phyloP scores from a whole-genome alignment of 1,140 invertebrate genomes.

The Drosophila azteca region DNA sequence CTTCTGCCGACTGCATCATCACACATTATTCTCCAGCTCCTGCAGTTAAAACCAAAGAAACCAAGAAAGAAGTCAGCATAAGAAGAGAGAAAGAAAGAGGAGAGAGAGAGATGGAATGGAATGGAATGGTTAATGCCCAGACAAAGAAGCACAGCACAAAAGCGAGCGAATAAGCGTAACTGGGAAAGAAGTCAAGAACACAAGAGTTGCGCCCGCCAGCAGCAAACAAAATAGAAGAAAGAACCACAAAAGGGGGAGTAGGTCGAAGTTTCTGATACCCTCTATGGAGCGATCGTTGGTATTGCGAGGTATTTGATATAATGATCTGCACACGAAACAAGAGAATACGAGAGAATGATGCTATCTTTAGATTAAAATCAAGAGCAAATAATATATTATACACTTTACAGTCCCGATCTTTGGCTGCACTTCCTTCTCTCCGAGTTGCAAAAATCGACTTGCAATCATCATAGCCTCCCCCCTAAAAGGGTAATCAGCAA shows the following conservation, averaged over 20 bases:
- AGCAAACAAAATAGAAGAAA: conserved; percentile 53
- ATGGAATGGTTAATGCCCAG: conserved; percentile 35
- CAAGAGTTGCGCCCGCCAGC: conserved; percentile 37
- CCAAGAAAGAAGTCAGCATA: conserved; percentile 27
- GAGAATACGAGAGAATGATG: no score
- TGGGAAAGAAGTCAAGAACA: conserved; percentile 53
- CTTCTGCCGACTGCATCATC: conserved; percentile 34
- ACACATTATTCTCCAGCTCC: not conserved
- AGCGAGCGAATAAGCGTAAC: conserved; percentile 60
- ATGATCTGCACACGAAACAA: no score
- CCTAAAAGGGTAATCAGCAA: no score
- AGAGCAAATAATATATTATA: no score
- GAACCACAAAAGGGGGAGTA: not conserved
- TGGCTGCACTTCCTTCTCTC: no score
- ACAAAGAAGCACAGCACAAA: conserved; percentile 60
- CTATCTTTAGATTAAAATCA: no score
- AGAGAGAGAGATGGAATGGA: conserved; percentile 4
- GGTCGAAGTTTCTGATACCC: no score
- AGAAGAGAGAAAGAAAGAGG: not conserved
- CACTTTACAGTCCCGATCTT: no score
- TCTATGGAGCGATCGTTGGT: no score
- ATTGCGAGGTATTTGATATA: no score
- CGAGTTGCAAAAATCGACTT: no score
- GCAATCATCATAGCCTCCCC: no score
- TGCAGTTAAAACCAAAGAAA: conserved; percentile 36